Conservation (phyloP, 2,888 invertebrate species). For the Drosophila antonietae region DNA sequence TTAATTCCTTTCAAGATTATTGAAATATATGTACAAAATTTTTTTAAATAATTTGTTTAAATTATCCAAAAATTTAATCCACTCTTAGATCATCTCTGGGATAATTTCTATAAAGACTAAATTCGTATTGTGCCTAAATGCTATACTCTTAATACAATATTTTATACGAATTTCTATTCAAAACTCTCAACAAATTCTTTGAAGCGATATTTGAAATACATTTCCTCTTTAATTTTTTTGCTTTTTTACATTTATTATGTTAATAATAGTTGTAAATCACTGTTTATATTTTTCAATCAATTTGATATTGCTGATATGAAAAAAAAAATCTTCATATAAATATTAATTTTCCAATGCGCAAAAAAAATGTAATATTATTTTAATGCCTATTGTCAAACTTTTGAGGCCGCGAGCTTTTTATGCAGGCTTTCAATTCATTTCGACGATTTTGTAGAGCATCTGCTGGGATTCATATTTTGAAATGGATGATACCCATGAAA, state of each 20-base stretch:
- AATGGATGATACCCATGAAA: conserved; percentile 8
- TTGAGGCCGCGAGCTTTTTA: not conserved
- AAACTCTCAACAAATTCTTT: not conserved
- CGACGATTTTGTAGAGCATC: not conserved
- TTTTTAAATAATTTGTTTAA: no score
- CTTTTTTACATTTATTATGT: not conserved
- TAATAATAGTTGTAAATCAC: not conserved
- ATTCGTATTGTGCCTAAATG: no score
- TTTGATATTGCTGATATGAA: not conserved
- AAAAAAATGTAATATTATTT: not conserved
- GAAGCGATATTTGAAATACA: not conserved
- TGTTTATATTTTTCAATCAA: not conserved
- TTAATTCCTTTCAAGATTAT: no score
- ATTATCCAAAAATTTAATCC: no score
- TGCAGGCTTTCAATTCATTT: conserved; percentile 12
- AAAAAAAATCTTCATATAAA: not conserved
- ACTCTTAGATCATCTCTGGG: no score
- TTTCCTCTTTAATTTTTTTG: not conserved
- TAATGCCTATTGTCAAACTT: conserved; percentile 15
- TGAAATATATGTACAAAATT: no score
- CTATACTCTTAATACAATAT: no score
- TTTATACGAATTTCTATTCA: no score
- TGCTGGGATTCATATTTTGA: conserved; percentile 19
- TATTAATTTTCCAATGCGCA: not conserved
- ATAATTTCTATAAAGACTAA: no score